These are phyloP conservation scores for Caenorhabditis sulstoni DNA, from an alignment of 2,888 invertebrate genomes.

Conservation along the genomic window DNA sequence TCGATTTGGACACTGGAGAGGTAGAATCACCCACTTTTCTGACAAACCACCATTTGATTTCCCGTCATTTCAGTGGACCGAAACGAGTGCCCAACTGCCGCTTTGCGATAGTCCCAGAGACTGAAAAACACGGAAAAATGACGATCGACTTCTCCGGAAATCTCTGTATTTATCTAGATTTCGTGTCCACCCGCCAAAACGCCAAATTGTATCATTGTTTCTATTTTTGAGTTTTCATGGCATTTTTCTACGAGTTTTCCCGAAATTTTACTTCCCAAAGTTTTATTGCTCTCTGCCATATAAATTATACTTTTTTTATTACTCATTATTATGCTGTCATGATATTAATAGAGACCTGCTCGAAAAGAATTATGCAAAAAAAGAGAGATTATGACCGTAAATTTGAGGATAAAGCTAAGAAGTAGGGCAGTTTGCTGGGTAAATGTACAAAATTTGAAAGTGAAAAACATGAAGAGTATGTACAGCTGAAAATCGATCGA, in stretches of 20 bases:
- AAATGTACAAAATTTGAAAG: too few species aligned
- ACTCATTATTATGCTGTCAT: not conserved
- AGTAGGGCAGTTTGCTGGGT: not conserved
- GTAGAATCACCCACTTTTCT: too few species aligned
- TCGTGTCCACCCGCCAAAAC: too few species aligned
- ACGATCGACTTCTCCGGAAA: not conserved
- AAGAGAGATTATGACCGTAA: not conserved
- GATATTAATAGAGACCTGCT: slow-evolving; percentile 25
- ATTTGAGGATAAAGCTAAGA: slow-evolving; percentile 30
- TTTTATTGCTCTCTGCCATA: not conserved
- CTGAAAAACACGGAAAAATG: slow-evolving; percentile 11
- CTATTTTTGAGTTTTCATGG: slow-evolving; percentile 1
- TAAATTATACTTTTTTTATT: not conserved
- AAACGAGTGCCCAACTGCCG: slow-evolving; percentile 58
- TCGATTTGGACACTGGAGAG: slow-evolving; percentile 55
- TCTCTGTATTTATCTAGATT: slow-evolving; percentile 1
- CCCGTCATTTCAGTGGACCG: too few species aligned
- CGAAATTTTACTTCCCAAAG: slow-evolving; percentile 23
- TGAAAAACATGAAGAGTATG: too few species aligned
- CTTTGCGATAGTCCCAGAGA: slow-evolving; percentile 64
- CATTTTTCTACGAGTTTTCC: slow-evolving; percentile 39
- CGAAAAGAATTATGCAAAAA: slow-evolving; percentile 27
- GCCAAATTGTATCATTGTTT: not conserved
- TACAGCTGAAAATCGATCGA: too few species aligned
- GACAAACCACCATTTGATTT: too few species aligned